Conservation (phyloP, 1,140 invertebrate species). For the Nephila pilipes region DNA sequence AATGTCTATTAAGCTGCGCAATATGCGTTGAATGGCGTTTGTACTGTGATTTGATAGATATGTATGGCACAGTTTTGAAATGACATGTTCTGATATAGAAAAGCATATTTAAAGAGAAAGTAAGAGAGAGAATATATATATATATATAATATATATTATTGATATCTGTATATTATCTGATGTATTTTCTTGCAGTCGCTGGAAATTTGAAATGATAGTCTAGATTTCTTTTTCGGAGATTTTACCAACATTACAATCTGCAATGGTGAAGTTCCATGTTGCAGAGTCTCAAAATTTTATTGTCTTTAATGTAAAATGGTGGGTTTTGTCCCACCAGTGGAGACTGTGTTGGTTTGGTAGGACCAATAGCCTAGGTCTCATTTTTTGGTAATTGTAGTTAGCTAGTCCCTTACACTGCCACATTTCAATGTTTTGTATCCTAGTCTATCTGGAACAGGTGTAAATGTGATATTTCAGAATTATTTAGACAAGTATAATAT, state of each 20-base stretch:
- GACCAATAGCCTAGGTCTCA: slow-evolving; percentile 36
- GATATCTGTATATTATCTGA: slow-evolving; percentile 44
- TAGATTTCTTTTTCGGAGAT: slow-evolving; percentile 55
- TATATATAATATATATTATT: slow-evolving; percentile 32
- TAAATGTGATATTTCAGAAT: slow-evolving; percentile 64
- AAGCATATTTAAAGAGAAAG: slow-evolving; percentile 26
- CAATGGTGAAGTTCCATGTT: slow-evolving; percentile 45
- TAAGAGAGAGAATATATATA: slow-evolving; percentile 37
- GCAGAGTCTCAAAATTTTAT: slow-evolving; percentile 54
- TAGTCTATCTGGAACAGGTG: slow-evolving; percentile 64
- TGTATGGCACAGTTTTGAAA: slow-evolving; percentile 38
- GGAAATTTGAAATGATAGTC: slow-evolving; percentile 51
- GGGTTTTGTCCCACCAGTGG: not conserved
- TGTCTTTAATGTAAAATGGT: slow-evolving; percentile 26
- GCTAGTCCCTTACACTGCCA: slow-evolving; percentile 72
- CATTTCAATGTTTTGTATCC: slow-evolving; percentile 63
- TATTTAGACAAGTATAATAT: slow-evolving; percentile 51
- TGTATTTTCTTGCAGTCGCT: slow-evolving; percentile 58
- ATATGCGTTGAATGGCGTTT: not conserved
- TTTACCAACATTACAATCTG: slow-evolving; percentile 46
- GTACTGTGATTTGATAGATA: slow-evolving; percentile 52
- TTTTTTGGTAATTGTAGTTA: slow-evolving; percentile 64
- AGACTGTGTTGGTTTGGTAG: slow-evolving; percentile 51
- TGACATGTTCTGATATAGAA: slow-evolving; percentile 34
- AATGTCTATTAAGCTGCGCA: not conserved